Evolutionary conservation across 2,888 invertebrate genomes (phyloP).

Genomic region (Smittia sp.): DNA sequence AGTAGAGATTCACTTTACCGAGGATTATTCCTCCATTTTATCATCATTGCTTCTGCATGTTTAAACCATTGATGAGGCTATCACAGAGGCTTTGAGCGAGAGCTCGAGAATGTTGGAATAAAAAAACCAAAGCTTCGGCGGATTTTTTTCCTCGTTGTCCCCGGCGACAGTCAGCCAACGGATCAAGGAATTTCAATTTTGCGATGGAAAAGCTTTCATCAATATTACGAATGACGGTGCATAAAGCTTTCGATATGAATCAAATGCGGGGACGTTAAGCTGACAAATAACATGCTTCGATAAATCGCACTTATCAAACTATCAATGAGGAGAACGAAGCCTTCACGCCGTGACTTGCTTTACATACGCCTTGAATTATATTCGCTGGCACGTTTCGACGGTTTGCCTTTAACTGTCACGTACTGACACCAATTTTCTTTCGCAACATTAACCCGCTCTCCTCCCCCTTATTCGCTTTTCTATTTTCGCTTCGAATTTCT

Average conservation of each 20-base stretch:
- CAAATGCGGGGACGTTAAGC: not conserved
- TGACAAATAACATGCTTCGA: not conserved
- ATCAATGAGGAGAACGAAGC: not conserved
- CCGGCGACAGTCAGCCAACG: too few species aligned
- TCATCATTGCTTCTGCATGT: too few species aligned
- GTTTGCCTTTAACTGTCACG: constrained; percentile 40
- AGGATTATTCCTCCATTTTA: too few species aligned
- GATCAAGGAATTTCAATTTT: too few species aligned
- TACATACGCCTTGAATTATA: constrained; percentile 31
- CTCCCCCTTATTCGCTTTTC: not conserved
- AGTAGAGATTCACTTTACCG: too few species aligned
- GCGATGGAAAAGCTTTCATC: too few species aligned
- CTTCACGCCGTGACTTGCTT: constrained; percentile 29
- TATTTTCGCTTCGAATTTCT: not conserved
- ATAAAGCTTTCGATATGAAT: not conserved
- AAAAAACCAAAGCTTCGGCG: too few species aligned
- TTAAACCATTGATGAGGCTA: too few species aligned
- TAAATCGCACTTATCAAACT: not conserved
- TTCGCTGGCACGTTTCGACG: constrained; percentile 32
- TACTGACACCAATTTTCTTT: constrained; percentile 37
- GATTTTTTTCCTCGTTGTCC: too few species aligned
- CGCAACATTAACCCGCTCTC: constrained; percentile 9
- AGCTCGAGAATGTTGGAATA: too few species aligned
- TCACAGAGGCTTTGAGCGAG: too few species aligned
- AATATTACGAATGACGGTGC: too few species aligned